Percentiles rank a stretch among this genome's conserved stretches.
Conservation (phyloP, 1,140 invertebrate genomes). For the Oscheius sp. region DNA sequence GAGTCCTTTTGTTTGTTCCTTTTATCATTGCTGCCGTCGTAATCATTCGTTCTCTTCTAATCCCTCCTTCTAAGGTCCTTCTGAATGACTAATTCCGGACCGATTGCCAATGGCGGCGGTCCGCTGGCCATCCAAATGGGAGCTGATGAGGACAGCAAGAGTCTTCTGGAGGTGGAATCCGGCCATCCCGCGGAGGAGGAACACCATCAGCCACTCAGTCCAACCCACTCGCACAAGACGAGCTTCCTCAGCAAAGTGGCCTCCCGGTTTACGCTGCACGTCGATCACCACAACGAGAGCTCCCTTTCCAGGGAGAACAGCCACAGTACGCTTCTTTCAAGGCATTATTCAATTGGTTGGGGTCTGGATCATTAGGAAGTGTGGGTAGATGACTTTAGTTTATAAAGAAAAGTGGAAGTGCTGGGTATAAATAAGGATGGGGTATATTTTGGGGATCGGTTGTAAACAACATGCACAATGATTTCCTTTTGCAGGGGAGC, state of each 20-base stretch:
- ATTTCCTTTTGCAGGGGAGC: constrained; percentile 28
- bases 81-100: constrained; percentile 6
- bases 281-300: not conserved
- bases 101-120: not conserved
- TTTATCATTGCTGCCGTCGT: no score
- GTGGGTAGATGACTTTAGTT: no score
- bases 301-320: not conserved
- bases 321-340: not conserved
- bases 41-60: no score
- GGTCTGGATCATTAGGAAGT: no score
- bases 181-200: not conserved
- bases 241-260: not conserved
- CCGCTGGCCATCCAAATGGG: not conserved
- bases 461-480: not conserved
- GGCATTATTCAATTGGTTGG: no score
- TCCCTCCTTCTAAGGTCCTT: not conserved
- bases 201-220: not conserved
- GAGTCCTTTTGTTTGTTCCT: no score
- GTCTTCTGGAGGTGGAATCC: not conserved
- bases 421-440: no score
- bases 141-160: not conserved
- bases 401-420: no score
- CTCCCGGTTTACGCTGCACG: constrained; percentile 9
- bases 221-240: not conserved
- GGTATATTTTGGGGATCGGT: no score